Percentiles rank a stretch among this genome's conserved stretches.
These are phyloP conservation scores for Tamias sibiricus DNA, from an alignment of 2,113 vertebrate genomes.

Conservation along the genomic window DNA sequence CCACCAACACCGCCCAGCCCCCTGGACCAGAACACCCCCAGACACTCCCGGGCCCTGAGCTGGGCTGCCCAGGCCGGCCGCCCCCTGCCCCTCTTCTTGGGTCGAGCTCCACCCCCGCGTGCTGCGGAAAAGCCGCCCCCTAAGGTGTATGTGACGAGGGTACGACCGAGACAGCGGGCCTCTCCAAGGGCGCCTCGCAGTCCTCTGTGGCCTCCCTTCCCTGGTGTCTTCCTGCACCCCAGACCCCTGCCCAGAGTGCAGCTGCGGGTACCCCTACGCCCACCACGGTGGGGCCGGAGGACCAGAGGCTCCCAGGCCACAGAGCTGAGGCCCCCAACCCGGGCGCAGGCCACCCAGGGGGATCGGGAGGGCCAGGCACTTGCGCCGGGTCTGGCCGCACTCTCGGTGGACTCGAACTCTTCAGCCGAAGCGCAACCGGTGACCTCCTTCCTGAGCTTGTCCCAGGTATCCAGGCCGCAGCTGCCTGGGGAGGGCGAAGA, in stretches of 20 bases:
- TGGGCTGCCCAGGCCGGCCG: slow-evolving; percentile 88
- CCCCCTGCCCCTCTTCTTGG: slow-evolving; percentile 87
- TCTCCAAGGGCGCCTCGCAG: slow-evolving; percentile 36
- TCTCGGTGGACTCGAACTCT: slow-evolving; percentile 75
- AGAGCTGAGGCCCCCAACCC: neutral
- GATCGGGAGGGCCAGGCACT: neutral
- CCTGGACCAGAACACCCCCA: accelerated
- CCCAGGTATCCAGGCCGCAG: slow-evolving; percentile 88
- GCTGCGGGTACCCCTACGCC: slow-evolving; percentile 83
- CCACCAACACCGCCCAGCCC: accelerated
- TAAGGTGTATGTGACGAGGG: slow-evolving; percentile 95
- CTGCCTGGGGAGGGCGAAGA: slow-evolving; percentile 79
- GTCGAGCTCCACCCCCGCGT: slow-evolving; percentile 83
- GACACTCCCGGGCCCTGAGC: slow-evolving; percentile 84
- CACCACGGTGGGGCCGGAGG: neutral
- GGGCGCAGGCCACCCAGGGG: neutral
- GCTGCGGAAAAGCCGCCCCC: neutral
- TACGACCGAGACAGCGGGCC: slow-evolving; percentile 87
- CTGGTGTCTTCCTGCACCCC: slow-evolving; percentile 92
- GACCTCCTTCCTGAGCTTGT: slow-evolving; percentile 92
- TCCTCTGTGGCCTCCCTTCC: slow-evolving; percentile 83
- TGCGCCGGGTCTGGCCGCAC: neutral
- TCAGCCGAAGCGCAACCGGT: slow-evolving; percentile 80
- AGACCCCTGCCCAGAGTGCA: slow-evolving; percentile 88
- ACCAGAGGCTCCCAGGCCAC: neutral